Base-by-base conservation (phyloP, 2,113 vertebrate species). In the Aleadryas rufinucha region DNA sequence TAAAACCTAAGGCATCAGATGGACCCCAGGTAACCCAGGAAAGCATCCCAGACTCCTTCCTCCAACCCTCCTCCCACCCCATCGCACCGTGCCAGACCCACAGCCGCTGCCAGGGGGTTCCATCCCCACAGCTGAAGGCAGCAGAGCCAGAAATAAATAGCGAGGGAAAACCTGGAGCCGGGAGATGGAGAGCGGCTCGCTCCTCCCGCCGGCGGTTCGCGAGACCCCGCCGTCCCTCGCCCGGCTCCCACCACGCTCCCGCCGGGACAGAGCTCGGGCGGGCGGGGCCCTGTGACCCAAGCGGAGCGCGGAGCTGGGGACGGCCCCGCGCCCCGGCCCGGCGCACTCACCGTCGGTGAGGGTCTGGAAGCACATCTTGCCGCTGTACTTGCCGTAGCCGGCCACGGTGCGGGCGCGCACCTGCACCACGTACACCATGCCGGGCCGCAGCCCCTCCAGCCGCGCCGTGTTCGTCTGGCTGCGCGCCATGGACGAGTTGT, bases 321-420 rank as follows among this genome's bases (percentile, higher is more conserved):
- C 12, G 0, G 13, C 35, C 3, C 4, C 71, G 12, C 6, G 65
- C 11, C 16, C 37, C 2, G 41, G 33, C 9, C 7, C 1, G 10
- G 35, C 28, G 0, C 22, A 78, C 99, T 99, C 98, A 99, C 99
- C 99, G 45, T 99, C 99, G 8, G 99, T 99, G 95, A 99, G 98
- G 3, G 99, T 99, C 98, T 99, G 99, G 99, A 99, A 99, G 98
- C 99, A 99, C 99, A 99, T 99, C 98, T 99, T 99, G 96, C 99
- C 99, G n/a, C 99, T 99, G 98, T 99, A 99, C 98, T 99, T 99
- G 97, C 99, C 99, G 8, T 99, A 99, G 92, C 99, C 99, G 2
- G 99, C 99, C 93, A 99, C 99, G 0, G 99, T 99, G 96, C 99
- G 98, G 4, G 99, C 99, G 4, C 99, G 98, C 97, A 99, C 99